These are phyloP conservation scores for Urosaurus nigricauda DNA, from an alignment of 2,797 vertebrate species.

Conservation along the genomic window DNA sequence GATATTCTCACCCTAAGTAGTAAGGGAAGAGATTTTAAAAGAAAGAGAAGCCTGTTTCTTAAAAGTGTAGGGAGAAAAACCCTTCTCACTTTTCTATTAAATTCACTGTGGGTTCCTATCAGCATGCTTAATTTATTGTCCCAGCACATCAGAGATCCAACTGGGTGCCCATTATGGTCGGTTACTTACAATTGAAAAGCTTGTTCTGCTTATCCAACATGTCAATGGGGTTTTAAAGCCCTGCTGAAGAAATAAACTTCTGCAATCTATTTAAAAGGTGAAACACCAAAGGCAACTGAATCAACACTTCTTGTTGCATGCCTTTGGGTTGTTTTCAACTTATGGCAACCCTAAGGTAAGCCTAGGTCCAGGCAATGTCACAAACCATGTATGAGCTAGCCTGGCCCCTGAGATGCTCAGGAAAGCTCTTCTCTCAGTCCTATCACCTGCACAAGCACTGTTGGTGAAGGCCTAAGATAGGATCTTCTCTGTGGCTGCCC, in stretches of 20 bases:
- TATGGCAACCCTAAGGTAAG: too few species aligned
- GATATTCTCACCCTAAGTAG: neutral
- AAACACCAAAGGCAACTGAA: too few species aligned
- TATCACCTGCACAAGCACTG: too few species aligned
- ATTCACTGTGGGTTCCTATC: constrained; percentile 28
- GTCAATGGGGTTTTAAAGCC: neutral
- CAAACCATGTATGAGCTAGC: too few species aligned
- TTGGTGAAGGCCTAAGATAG: too few species aligned
- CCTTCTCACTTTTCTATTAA: constrained; percentile 20
- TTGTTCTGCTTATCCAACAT: neutral
- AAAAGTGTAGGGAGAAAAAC: neutral
- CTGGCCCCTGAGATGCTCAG: too few species aligned
- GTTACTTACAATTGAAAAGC: constrained; percentile 12
- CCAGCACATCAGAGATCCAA: constrained; percentile 7
- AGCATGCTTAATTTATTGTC: constrained; percentile 21
- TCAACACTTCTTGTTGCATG: too few species aligned
- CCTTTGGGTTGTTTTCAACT: too few species aligned
- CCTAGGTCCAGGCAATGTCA: too few species aligned
- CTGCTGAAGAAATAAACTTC: neutral
- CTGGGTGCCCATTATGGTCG: constrained; percentile 22
- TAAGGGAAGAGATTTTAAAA: constrained; percentile 19
- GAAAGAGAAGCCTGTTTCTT: neutral
- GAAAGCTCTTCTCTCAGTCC: too few species aligned
- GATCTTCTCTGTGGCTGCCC: too few species aligned
- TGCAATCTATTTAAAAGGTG: neutral